Percentiles rank a stretch among this genome's conserved stretches.
These are phyloP conservation scores for Portevinia maculata DNA, from an alignment of 2,888 invertebrate species.

Conservation along the genomic window DNA sequence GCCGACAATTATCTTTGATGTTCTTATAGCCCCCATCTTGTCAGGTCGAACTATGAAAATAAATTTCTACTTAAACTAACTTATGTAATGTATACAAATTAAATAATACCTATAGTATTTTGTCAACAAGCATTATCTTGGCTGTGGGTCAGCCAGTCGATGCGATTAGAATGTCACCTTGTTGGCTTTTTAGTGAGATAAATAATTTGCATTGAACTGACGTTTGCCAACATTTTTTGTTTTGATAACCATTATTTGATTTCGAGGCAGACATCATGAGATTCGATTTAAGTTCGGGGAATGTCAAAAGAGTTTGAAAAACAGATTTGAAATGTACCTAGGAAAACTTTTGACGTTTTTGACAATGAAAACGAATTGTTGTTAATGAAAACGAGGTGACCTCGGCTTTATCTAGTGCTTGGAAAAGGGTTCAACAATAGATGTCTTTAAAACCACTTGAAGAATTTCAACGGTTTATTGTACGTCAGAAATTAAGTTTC, in stretches of 20 bases:
- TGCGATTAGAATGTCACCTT: conserved; percentile 29
- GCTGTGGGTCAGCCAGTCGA: conserved; percentile 11
- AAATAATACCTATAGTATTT: background rate
- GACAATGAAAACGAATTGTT: too few relatives aligned
- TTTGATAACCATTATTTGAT: background rate
- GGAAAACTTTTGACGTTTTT: too few relatives aligned
- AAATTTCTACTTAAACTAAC: too few relatives aligned
- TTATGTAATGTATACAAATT: background rate
- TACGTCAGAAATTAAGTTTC: too few relatives aligned
- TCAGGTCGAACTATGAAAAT: background rate
- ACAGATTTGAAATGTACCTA: too few relatives aligned
- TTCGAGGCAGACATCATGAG: background rate
- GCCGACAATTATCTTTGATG: background rate
- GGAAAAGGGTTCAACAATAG: too few relatives aligned
- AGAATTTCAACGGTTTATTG: too few relatives aligned
- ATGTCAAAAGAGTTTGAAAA: background rate
- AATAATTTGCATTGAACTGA: conserved; percentile 10
- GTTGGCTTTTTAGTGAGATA: conserved; percentile 18
- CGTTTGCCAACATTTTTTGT: conserved; percentile 3
- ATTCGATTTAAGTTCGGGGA: background rate
- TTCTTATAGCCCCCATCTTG: background rate
- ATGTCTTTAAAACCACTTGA: too few relatives aligned
- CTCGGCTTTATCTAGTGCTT: too few relatives aligned
- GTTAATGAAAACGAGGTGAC: too few relatives aligned
- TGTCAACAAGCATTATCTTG: conserved; percentile 9